Base-by-base conservation (phyloP, 2,113 vertebrate species). In the Ciconia stormi region DNA sequence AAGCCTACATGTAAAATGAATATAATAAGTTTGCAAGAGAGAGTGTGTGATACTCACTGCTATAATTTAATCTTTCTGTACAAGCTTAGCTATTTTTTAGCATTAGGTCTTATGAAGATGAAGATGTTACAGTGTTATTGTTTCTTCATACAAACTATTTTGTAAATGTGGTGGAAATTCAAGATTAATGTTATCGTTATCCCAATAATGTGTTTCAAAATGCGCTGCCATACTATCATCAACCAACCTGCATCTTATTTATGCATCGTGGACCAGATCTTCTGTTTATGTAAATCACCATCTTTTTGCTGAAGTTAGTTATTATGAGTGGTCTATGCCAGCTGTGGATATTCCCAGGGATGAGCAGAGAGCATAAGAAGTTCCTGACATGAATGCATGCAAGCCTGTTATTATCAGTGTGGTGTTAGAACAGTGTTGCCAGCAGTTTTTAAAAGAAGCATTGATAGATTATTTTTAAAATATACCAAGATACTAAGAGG, bases 301-400 rank as follows among this genome's bases (percentile, higher is more conserved):
- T 53, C 38, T 78, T 96, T 95, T 93, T 95, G 47, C 87, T 96
- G 77, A 97, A 96, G 78, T 80, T 91, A 69, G 66, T 79, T 72
- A 49, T 61, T 85, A 29, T 66, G 52, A 70, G 38, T 77, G 46
- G 55, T 72, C 85, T 72, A 3, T 93, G 46, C 74, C 91, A 95
- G 66, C 78, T 94, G 89, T 93, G 82, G 79, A 32, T 94, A 76
- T 85, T 90, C 90, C 82, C 74, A 91, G 71, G 50, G 50, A 85
- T 42, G 50, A 95, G 82, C 47, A 94, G 42, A 65, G 58, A 91
- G 71, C 50, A 44, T 52, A 71, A 74, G 58, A 84, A 62, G 32
- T 58, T 90, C 62, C 87, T 94, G 69, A 90, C 20, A 25, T 34
- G 44, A 91, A 80, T 80, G n/a, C 15, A 16, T 72, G 23, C 32